Evolutionary conservation across 2,113 vertebrate genomes (phyloP).

Genomic region (Syngnathoides biaculeatus): DNA sequence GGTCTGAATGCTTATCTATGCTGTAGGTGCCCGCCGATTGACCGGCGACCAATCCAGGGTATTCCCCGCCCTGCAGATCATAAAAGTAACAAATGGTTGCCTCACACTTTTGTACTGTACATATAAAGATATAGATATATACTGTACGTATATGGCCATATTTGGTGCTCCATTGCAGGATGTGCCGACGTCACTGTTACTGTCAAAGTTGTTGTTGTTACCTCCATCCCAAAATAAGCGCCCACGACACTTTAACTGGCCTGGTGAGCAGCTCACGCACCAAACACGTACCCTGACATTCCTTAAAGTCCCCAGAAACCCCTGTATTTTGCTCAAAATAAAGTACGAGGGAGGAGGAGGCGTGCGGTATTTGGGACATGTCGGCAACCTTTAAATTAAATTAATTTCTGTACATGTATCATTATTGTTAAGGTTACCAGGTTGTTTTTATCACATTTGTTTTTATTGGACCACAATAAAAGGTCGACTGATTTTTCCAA

Average conservation of each 20-base stretch:
- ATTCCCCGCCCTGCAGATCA: not conserved
- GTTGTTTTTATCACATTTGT: constrained; percentile 67
- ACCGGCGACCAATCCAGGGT: too few relatives aligned
- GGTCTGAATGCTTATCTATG: too few relatives aligned
- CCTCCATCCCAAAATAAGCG: constrained; percentile 23
- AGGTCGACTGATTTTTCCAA: constrained; percentile 38
- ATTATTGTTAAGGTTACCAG: constrained; percentile 60
- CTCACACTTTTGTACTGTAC: not conserved
- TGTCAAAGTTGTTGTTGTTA: constrained; percentile 39
- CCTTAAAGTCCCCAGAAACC: constrained; percentile 34
- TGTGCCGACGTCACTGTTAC: constrained; percentile 28
- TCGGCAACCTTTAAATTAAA: constrained; percentile 62
- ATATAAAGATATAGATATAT: too few relatives aligned
- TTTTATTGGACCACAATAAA: constrained; percentile 71
- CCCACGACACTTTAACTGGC: constrained; percentile 21
- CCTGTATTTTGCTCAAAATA: constrained; percentile 21
- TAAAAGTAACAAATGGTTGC: not conserved
- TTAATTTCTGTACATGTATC: constrained; percentile 65
- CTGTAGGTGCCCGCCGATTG: too few relatives aligned
- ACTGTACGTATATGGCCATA: constrained; percentile 36
- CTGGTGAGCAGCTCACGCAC: constrained; percentile 34
- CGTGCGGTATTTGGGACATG: constrained; percentile 47
- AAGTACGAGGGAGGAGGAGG: constrained; percentile 27
- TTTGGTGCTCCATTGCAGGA: constrained; percentile 59
- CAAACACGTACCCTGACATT: constrained; percentile 61